Percentiles rank a stretch among this genome's conserved stretches.
Evolutionary conservation across 2,113 vertebrate genomes (phyloP).

Genomic region (Merops nubicus): DNA sequence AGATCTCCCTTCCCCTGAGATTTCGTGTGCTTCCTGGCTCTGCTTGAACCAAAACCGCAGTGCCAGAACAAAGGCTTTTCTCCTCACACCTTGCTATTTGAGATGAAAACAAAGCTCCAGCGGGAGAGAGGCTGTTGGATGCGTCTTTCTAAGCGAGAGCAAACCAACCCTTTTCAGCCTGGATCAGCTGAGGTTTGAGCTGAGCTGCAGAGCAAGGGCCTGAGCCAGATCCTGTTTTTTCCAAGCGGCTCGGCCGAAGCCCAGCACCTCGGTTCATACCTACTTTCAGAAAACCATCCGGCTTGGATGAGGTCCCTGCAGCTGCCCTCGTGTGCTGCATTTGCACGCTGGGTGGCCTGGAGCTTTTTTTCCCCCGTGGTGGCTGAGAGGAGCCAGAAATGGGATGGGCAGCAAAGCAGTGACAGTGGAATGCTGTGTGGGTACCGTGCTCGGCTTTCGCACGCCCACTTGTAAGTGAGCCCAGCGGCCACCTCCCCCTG

Average conservation of each 20-base stretch:
- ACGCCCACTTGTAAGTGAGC: neutral
- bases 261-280: neutral
- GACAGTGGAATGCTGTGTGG: neutral
- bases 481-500: neutral
- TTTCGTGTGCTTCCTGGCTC: neutral
- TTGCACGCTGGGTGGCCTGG: constrained; percentile 29
- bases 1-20: neutral
- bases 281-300: neutral
- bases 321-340: constrained; percentile 6
- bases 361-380: constrained; percentile 38
- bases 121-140: neutral
- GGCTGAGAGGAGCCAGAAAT: neutral
- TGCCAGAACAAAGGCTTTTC: neutral
- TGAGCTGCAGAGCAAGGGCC: neutral
- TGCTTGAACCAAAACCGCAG: neutral
- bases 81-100: neutral
- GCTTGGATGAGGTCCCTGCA: neutral
- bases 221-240: neutral
- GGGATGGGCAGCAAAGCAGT: neutral
- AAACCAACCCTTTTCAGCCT: neutral
- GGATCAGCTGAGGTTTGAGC: neutral
- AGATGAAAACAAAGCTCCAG: neutral
- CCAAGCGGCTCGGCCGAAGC: neutral
- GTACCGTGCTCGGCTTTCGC: neutral
- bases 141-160: neutral